phyloP scores from a whole-genome alignment of 2,888 invertebrate species.

The Orthosia cruda region DNA sequence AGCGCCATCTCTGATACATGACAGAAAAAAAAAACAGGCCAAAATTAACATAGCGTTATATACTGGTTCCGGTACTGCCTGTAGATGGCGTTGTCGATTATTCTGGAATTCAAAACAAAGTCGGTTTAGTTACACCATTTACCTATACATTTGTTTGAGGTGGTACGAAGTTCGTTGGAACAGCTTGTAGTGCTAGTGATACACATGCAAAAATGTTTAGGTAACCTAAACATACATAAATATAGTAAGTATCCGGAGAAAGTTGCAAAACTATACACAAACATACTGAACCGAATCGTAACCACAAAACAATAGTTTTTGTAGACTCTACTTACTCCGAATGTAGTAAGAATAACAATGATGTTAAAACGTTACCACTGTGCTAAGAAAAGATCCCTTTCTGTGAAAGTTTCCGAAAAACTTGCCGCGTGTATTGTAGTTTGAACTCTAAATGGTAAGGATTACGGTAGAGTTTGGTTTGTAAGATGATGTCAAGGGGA shows the following conservation, averaged over 20 bases:
- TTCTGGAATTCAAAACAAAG: no score
- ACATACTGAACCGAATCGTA: slow-evolving; percentile 31
- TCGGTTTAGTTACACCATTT: no score
- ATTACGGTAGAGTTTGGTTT: slow-evolving; percentile 73
- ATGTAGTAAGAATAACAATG: slow-evolving; percentile 56
- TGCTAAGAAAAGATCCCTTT: slow-evolving; percentile 57
- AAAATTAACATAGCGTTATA: no score
- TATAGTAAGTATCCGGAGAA: background rate
- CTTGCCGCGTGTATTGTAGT: slow-evolving; percentile 66
- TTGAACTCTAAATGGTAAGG: slow-evolving; percentile 68
- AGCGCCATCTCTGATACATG: no score
- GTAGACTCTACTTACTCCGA: slow-evolving; percentile 26
- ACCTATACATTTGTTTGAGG: no score
- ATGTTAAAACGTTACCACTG: slow-evolving; percentile 46
- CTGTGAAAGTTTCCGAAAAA: slow-evolving; percentile 66
- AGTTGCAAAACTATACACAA: slow-evolving; percentile 1
- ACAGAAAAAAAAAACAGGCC: no score
- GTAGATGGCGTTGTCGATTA: no score
- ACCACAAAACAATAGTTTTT: slow-evolving; percentile 52
- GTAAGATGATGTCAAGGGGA: slow-evolving; percentile 54
- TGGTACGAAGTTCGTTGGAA: no score
- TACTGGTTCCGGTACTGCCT: no score
- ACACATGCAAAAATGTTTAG: no score
- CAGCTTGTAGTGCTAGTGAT: no score
- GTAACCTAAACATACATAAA: no score